Evolutionary conservation across 2,113 vertebrate species (phyloP), one percentile per base, ranked within the genome.

Genomic region (Brachionichthys hirsutus): DNA sequence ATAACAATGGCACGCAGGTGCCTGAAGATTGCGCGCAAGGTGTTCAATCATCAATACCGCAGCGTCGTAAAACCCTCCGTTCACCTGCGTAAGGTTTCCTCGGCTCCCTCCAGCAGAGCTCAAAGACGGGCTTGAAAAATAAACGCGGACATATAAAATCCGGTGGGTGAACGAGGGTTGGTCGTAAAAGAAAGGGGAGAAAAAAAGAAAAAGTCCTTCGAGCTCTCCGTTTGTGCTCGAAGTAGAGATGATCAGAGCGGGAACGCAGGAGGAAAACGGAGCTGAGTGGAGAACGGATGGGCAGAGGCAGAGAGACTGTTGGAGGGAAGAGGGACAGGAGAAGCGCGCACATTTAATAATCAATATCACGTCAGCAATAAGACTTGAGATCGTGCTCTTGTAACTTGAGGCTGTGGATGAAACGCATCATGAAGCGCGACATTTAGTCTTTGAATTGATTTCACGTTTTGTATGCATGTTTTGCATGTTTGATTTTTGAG

Each of bases 41-140:
- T 80, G 76, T 84, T 80, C 83, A 57, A 82, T 78, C 75, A 74
- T 79, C 64, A 77, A 58, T 80, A 85, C 84, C 83, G 86, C 88
- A 88, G 60, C 88, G 76, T 72, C 70, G 24, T 72, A 78, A 54
- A 74, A 81, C 40, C 40, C 77, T 65, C 61, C 60, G 36, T 79
- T 76, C 87, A 83, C 91, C 86, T 88, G 86, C 81, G 73, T 73
- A 1, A 49, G 73, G 47, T 73, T 48, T 54, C 70, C 63, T 60
- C 75, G 54, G 24, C 57, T 38, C 61, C 64, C 51, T 54, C 61
- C 54, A 17, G 54, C 55, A 55, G 2, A 49, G 58, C 42, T 70
- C 59, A 24, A 43, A 77, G 38, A 67, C 51, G 40, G 52, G 18
- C 1, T 4, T 13, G 38, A 53, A 62, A 60, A 67, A 43, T 8